phyloP scores from a whole-genome alignment of 2,797 vertebrate species.

The Scleropages formosus region DNA sequence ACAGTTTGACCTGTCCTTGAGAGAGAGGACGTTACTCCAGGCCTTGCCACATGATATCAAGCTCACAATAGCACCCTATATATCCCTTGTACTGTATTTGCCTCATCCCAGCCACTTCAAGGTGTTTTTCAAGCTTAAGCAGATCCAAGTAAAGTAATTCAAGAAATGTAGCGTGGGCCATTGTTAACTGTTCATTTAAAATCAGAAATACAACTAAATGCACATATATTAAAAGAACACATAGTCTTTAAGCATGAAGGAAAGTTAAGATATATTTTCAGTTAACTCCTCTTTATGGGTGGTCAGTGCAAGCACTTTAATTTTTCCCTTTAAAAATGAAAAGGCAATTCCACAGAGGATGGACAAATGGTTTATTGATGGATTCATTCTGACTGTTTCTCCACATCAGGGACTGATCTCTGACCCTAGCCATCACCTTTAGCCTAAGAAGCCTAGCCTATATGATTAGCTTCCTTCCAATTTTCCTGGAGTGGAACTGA shows the following conservation, averaged over 20 bases:
- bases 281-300: no score
- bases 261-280: no score
- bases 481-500: neutral
- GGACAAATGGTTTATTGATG: neutral
- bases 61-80: neutral
- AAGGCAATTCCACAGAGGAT: constrained; percentile 13
- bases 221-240: no score
- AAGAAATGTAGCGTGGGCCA: no score
- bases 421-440: constrained; percentile 23
- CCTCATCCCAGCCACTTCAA: no score
- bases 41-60: no score
- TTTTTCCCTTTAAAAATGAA: neutral
- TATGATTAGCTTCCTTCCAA: constrained; percentile 13
- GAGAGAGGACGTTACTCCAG: neutral
- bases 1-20: neutral
- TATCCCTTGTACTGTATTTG: neutral
- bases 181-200: no score
- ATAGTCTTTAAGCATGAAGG: no score
- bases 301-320: no score
- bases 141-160: no score
- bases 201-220: no score
- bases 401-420: constrained; percentile 23
- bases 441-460: constrained; percentile 3
- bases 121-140: no score
- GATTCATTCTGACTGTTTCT: constrained; percentile 28